Evolutionary conservation across 2,888 invertebrate genomes (phyloP), one percentile per base, ranked within the genome.

Genomic region (Smittia aterrima): DNA sequence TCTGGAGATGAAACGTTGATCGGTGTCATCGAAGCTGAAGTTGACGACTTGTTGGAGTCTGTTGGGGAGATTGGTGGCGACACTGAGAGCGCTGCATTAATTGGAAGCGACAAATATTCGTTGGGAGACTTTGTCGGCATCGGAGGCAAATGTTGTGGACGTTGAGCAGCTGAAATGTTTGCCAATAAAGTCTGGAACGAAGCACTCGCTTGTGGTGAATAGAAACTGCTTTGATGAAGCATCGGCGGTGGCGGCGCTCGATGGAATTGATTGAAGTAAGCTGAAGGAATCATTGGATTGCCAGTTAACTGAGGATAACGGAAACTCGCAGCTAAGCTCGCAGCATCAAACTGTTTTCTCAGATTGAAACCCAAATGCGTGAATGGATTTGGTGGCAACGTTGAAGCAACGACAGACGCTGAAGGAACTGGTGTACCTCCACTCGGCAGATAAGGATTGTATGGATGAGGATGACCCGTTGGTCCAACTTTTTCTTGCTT

Each of bases 401-500:
- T 87, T 78, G 92, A 88, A 1, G 92, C 89, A 2, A 92, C 90
- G 0, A 91, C 88, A 1, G 79, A 78, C 18, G 80, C 79, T 53
- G 88, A 85, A 62, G 89, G 87, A 67, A 90, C 86, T 32, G 88
- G 86, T 1, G 87, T 86, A 54, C 86, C 86, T n/a, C 86, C 86
- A 64, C 89, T 87, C 67, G 89, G 86, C 77, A 92, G 81, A 83
- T 93, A 94, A 1, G 93, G 93, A 81, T 92, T 93, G 87, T 95
- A 95, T 0, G 95, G 0, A n/a, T n/a, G n/a, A 38, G 95, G 95
- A 82, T 95, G 95, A 1, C 88, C 93, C 79, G 93, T 92, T 0
- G 95, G 95, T 0, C 95, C 95, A 75, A 95, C 95, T 83, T 94
- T 95, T 83, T 95, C 95, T 80, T 94, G 94, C 80, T 95, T 95